Evolutionary conservation across 1,140 invertebrate species (phyloP), one percentile per base, ranked within the genome.

Genomic region (Acyrthosiphon pisum): DNA sequence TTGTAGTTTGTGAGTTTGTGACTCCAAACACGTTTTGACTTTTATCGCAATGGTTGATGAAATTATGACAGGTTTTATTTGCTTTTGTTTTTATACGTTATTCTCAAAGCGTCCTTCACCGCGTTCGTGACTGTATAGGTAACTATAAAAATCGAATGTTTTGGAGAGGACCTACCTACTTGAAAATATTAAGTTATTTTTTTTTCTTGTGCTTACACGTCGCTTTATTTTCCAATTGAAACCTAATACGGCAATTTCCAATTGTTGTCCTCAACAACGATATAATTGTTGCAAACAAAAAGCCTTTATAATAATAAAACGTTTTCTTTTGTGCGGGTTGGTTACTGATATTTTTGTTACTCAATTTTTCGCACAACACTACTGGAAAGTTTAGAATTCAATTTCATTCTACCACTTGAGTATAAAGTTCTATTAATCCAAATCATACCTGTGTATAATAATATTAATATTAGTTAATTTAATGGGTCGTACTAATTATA

Each of bases 141-240:
- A 37, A 81, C n/a, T 20, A 35, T 81, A 44, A 26, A 11, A 86
- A 86, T 84, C 26, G 26, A 86, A 46, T 30, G 84, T 46, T 44
- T 86, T 86, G 84, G 11, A 68, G 60, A 68, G 30, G 60, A n/a
- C 60, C 11, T 14, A n/a, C 11, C 41, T 44, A 46, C 26, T 48
- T 7, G 44, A 87, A 87, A 87, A n/a, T 11, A n/a, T 20, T 87
- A 14, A 87, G 84, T 87, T 86, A 14, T n/a, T 68, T 68, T 68
- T 56, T 68, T 68, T 68, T n/a, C 26, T 68, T 46, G 30, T 87
- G 11, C 30, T 87, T 87, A 87, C 18, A 46, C 26, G 44, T 46
- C 30, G 44, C 84, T 87, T 46, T 87, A 87, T 44, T 46, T 87
- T 87, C 44, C 11, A 87, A 86, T 30, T 86, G 83, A 86, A 86